Conservation (phyloP, 2,113 vertebrate genomes). For the Nesogale talazaci region DNA sequence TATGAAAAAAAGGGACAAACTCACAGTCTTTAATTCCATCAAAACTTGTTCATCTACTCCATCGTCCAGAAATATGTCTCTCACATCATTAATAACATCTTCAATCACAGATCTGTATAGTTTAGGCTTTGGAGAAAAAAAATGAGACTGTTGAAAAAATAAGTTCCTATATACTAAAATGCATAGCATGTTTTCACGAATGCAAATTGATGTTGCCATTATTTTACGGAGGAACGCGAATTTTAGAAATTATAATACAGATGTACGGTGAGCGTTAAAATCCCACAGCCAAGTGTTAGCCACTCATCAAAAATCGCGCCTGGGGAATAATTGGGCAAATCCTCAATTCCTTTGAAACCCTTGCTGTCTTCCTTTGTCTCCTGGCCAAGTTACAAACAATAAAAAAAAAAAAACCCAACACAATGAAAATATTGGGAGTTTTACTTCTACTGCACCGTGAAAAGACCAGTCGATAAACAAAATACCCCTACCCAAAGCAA, state of each 20-base stretch:
- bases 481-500: constrained; percentile 1
- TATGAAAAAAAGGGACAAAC: constrained; percentile 63
- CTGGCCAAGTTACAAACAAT: neutral
- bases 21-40: constrained; percentile 97
- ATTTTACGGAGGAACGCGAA: no score
- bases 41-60: constrained; percentile 99
- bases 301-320: neutral
- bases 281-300: neutral
- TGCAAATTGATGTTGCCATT: neutral
- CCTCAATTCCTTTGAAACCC: constrained; percentile 25
- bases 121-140: constrained; percentile 91
- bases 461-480: neutral
- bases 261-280: neutral
- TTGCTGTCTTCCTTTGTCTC: neutral
- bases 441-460: constrained; percentile 1
- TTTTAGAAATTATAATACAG: neutral
- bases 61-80: constrained; percentile 98
- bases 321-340: no score
- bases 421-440: neutral
- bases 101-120: constrained; percentile 98
- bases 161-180: neutral
- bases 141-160: constrained; percentile 44
- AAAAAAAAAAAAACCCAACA: neutral
- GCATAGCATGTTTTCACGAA: constrained; percentile 35
- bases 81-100: constrained; percentile 98